A percentile compares a stretch with the other conserved stretches of the same genome.
phyloP scores from a whole-genome alignment of 2,888 invertebrate species.

The Drosophila siamana region DNA sequence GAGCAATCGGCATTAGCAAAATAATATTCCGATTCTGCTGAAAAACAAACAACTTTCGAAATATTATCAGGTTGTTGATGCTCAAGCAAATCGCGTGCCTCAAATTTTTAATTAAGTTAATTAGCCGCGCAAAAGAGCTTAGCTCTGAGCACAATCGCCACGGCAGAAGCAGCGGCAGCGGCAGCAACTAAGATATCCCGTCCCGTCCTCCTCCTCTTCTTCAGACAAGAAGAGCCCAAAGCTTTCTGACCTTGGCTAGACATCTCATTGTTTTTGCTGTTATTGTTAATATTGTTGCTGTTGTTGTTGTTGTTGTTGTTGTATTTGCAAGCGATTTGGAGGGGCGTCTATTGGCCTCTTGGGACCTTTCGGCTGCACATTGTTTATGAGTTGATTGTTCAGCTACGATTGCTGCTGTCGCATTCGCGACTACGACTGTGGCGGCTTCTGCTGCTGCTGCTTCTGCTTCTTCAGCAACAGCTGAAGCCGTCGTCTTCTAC shows the following conservation, averaged over 20 bases:
- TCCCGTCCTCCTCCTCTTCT: neutral
- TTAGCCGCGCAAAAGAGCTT: constrained; percentile 61
- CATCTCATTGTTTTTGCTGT: constrained; percentile 31
- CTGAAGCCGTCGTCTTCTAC: constrained; percentile 52
- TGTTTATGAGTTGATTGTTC: constrained; percentile 79
- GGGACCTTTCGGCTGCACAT: constrained; percentile 73
- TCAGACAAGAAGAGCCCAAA: constrained; percentile 50
- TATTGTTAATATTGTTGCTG: constrained; percentile 17
- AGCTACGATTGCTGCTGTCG: constrained; percentile 39
- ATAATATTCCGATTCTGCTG: constrained; percentile 55
- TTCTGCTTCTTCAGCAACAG: constrained; percentile 29
- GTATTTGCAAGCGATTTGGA: constrained; percentile 49
- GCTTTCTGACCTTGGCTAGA: constrained; percentile 50
- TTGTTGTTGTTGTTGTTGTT: constrained; percentile 16
- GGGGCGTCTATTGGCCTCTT: constrained; percentile 53
- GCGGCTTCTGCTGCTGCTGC: constrained; percentile 1
- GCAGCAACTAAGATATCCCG: constrained; percentile 6
- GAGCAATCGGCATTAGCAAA: constrained; percentile 44
- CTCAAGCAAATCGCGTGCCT: constrained; percentile 72
- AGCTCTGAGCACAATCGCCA: constrained; percentile 33
- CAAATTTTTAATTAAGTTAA: constrained; percentile 72
- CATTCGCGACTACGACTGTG: neutral
- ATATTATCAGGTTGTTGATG: constrained; percentile 68
- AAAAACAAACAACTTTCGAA: constrained; percentile 52
- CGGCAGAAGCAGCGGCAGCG: neutral